A percentile compares a stretch with the other conserved stretches of the same genome.
phyloP scores from a whole-genome alignment of 2,888 invertebrate species.

The Pantelozetes paolii region DNA sequence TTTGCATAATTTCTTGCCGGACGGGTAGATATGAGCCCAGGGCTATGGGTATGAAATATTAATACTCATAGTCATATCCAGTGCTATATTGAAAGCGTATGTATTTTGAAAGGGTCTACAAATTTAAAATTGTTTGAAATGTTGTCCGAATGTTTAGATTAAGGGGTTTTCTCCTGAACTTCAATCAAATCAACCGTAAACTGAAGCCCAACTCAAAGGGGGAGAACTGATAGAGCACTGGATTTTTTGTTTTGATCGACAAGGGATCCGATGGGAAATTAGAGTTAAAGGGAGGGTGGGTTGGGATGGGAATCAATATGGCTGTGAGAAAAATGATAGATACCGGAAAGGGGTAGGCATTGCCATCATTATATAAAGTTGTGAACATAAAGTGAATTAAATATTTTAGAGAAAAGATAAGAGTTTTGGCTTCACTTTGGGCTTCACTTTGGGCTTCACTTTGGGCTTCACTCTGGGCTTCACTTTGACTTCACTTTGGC shows the following conservation, averaged over 20 bases:
- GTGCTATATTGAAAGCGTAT: background rate
- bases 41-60: constrained; percentile 4
- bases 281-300: constrained; percentile 38
- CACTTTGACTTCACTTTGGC: too few species aligned
- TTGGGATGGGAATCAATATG: background rate
- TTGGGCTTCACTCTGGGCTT: too few species aligned
- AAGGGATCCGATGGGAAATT: constrained; percentile 31
- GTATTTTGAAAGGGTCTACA: background rate
- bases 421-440: background rate
- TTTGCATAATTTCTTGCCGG: constrained; percentile 33
- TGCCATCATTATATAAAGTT: constrained; percentile 24
- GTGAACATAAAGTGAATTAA: constrained; percentile 29
- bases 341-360: constrained; percentile 38
- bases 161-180: constrained; percentile 10
- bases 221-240: background rate
- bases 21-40: constrained; percentile 27
- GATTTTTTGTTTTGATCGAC: constrained; percentile 35
- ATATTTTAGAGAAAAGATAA: constrained; percentile 33
- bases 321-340: constrained; percentile 35
- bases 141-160: constrained; percentile 37
- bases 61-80: background rate
- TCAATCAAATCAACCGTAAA: constrained; percentile 11
- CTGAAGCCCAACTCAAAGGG: constrained; percentile 18
- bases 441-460: too few species aligned
- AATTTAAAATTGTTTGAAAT: constrained; percentile 22